Evolutionary conservation across 1,140 invertebrate species (phyloP), one percentile per base, ranked within the genome.

Genomic region (Macrostomum lignano): DNA sequence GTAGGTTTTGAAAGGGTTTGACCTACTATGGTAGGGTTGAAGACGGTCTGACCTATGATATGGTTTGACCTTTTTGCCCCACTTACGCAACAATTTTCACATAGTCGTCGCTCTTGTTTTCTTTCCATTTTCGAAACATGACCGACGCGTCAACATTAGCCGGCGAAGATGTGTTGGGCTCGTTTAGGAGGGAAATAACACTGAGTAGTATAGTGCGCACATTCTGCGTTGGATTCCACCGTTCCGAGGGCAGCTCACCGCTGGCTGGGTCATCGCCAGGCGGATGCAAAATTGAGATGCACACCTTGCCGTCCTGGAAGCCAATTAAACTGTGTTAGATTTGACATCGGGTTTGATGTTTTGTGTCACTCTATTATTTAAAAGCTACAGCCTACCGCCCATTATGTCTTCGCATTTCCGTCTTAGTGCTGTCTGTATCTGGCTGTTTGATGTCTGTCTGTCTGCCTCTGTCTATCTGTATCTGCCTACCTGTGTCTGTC

Each of bases 221-320:
- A 55, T 81, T 94, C 64, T 98, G 91, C 34, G 91, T 96, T 20
- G 91, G 91, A 66, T 98, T 98, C 88, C 91, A 98, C 56, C 88
- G 72, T 63, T 98, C 91, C 60, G 82, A 94, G 1, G 91, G 82
- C 43, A 94, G 57, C 57, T 98, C 88, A 7, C 88, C 88, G 45
- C 77, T 91, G 49, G 94, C 88, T 24, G 88, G 88, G 62, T 98
- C 88, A 60, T 96, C 86, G 33, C 94, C 72, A 17, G 91, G 88
- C 31, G 91, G 84, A 60, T 98, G 91, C 26, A 98, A 65, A 54
- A 98, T 98, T 40, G 82, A 93, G 63, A 98, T 96, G 62, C 91
- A 98, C 17, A 98, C 65, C 58, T 96, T 88, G 25, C 91, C 91
- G 14, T 28, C 4, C 26, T 15, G 17, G 17, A 28, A 28, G 14